Base-by-base conservation (phyloP, 2,113 vertebrate species). In the Hylia prasina region DNA sequence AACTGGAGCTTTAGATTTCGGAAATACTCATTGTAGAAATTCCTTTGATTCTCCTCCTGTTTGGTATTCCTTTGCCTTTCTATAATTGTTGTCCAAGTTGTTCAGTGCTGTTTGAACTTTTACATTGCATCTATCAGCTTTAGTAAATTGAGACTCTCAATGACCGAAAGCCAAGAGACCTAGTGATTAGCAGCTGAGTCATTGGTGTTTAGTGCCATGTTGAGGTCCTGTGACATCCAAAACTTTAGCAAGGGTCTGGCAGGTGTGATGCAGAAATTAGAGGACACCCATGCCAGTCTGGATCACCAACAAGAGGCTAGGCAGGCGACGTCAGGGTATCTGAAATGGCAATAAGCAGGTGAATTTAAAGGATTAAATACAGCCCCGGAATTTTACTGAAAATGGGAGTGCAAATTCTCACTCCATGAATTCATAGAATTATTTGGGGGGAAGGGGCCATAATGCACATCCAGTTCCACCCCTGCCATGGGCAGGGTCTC, bases 401-500 rank as follows among this genome's bases (percentile, higher is more conserved):
- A 69, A 65, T 10, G 7, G 24, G 44, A 57, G 5, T 30, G 25
- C 15, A 50, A 60, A 56, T 8, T 25, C 27, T 31, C 9, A 22
- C 23, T 69, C 70, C 39, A 28, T 57, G 11, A 70, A 40, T 63
- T 6, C 11, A 47, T 12, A 7, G 13, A 53, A n/a, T n/a, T 15
- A 4, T 30, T 5, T 3, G 4, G 20, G 5, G 10, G 11, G 8
- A n/a, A 68, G 20, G 14, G 7, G 30, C 19, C 44, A 30, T 45
- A 17, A 66, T n/a, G 1, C 1, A 1, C 31, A 27, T 14, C 18
- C 0, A 4, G 3, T 56, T 0, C 35, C 40, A n/a, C 2, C 18
- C 15, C n/a, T 54, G 20, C n/a, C 10, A 11, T n/a, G 56, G 54
- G 27, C 47, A 70, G 56, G 60, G 21, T 40, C 48, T 66, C 7